Base-by-base conservation (phyloP, 2,797 vertebrate genomes). In the Sciaenops ocellatus region DNA sequence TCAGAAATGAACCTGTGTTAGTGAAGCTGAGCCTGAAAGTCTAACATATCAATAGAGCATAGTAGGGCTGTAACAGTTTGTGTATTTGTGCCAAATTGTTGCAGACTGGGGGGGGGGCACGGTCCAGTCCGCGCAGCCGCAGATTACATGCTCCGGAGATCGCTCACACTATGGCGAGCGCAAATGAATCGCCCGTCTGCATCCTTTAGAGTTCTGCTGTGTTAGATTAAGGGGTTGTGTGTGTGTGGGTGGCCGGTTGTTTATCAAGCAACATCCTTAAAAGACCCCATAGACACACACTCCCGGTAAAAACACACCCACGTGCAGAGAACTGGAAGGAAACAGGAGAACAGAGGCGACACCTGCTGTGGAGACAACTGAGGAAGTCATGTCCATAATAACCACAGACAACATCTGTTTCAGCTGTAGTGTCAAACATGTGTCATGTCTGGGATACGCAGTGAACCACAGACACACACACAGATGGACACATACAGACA, bases 341-440 rank as follows among this genome's bases (percentile, higher is more conserved):
- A 87, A 73, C 50, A 20, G 51, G 46, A 38, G 8, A 80, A 64
- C 52, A 64, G 38, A 73, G 44, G 34, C 8, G 20, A 84, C 90
- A 86, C 88, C 90, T 89, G 89, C 76, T 72, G 64, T 81, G 78
- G 46, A 82, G 51, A 70, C 47, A 61, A 61, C 55, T 52, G 17
- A 71, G 51, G 30, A 61, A 62, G 66, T 59, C 64, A 44, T 56
- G 76, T 83, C 64, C 52, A 48, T 63, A 44, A 78, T 77, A 46
- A 76, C 63, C 72, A 76, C 63, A 83, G 73, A 78, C 56, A 76
- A 80, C 81, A 81, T 85, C 85, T 84, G 82, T 48, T 87, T 74
- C 41, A 56, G 78, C 44, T 71, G 61, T 15, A 15, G 34, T n/a
- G 34, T 74, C 52, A 78, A 46, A 66, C 48, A 50, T n/a, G 20